These are phyloP conservation scores for Neodiprion lecontei DNA, from an alignment of 1,140 invertebrate genomes.

Conservation along the genomic window DNA sequence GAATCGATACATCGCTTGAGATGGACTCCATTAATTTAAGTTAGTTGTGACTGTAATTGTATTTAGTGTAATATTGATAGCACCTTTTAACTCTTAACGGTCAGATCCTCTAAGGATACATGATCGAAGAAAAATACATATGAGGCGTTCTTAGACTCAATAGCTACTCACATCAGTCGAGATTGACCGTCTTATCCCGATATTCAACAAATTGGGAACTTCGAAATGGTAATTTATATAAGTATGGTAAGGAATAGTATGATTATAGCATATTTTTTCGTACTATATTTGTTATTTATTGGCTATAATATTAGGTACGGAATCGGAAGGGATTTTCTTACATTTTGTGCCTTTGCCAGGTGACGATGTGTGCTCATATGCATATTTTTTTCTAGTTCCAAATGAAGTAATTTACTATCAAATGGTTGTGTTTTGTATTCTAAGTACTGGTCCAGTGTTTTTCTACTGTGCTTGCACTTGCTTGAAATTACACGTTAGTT, in stretches of 20 bases:
- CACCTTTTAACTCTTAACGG: neutral
- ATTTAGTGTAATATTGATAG: neutral
- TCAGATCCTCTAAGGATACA: neutral
- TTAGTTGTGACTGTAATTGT: constrained; percentile 1
- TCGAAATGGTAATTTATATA: neutral
- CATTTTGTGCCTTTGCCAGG: neutral
- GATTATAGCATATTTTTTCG: neutral
- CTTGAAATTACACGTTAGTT: too few species aligned
- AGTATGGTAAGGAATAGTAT: neutral
- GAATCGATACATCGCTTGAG: constrained; percentile 1
- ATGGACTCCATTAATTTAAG: constrained; percentile 8
- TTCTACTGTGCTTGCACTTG: too few species aligned
- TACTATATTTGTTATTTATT: constrained; percentile 6
- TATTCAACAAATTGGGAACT: neutral
- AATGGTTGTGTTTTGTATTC: too few species aligned
- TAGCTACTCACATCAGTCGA: too few species aligned
- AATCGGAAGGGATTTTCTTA: neutral
- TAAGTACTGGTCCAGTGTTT: too few species aligned
- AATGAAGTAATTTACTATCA: too few species aligned
- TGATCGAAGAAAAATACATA: neutral
- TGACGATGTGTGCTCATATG: too few species aligned
- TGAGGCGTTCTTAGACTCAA: too few species aligned
- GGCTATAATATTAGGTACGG: neutral
- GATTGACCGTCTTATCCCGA: neutral
- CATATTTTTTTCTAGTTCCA: too few species aligned